Conservation (phyloP, 1,140 invertebrate species). For the Cepaea nemoralis region DNA sequence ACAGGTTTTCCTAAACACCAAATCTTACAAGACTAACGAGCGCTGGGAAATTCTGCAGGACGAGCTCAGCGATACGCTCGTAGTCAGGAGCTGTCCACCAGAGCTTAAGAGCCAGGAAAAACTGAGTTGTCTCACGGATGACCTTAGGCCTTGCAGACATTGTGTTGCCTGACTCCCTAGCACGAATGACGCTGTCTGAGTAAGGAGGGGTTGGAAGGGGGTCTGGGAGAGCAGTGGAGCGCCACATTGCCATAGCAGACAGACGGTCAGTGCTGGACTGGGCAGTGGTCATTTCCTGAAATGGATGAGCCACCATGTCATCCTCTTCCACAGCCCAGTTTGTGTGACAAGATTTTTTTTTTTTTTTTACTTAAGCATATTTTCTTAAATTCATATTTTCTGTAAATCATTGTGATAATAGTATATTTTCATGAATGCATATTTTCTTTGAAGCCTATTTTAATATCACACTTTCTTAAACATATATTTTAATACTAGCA, state of each 20-base stretch:
- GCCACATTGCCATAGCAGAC: conserved; percentile 50
- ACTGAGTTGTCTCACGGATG: conserved; percentile 50
- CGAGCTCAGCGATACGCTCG: conserved; percentile 49
- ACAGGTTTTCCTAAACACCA: conserved; percentile 14
- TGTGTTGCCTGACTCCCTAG: conserved; percentile 46
- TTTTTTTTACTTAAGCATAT: not conserved
- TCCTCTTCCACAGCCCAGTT: conserved; percentile 22
- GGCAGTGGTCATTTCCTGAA: conserved; percentile 26
- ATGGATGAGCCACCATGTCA: conserved; percentile 27
- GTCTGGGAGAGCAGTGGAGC: conserved; percentile 45
- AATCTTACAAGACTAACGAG: conserved; percentile 46
- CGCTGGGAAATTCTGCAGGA: conserved; percentile 45
- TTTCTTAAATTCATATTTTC: not conserved
- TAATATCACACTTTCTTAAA: too few relatives aligned
- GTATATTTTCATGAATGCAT: too few relatives aligned
- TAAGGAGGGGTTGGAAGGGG: conserved; percentile 46
- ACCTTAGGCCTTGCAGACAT: conserved; percentile 47
- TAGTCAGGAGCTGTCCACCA: conserved; percentile 51
- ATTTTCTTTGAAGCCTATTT: too few relatives aligned
- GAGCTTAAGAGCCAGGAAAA: conserved; percentile 47
- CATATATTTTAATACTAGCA: too few relatives aligned
- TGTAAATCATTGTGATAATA: too few relatives aligned
- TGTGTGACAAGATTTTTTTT: not conserved
- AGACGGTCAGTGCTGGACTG: conserved; percentile 39
- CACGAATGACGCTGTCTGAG: conserved; percentile 44